Conservation (phyloP, 2,113 vertebrate genomes). For the Entomyzon cyanotis region DNA sequence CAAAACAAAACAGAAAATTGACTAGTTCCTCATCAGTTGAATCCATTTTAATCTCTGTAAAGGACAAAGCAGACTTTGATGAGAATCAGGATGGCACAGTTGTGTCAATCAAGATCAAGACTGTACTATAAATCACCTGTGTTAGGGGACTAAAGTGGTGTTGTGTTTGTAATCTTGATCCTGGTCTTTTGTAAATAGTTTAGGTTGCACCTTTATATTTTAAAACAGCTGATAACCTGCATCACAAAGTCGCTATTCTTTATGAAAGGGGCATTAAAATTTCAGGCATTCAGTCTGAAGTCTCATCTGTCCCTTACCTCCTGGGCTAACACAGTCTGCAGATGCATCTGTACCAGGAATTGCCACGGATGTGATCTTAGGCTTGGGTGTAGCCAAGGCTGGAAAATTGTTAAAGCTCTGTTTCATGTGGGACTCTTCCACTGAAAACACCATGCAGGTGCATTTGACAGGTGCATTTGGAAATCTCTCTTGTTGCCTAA, state of each 20-base stretch:
- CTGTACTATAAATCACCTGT: background rate
- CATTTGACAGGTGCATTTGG: background rate
- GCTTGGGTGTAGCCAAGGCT: background rate
- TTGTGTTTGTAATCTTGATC: rapidly evolving
- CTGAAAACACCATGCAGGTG: background rate
- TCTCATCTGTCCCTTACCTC: background rate
- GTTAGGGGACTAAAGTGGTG: too few relatives aligned
- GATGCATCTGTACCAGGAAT: background rate
- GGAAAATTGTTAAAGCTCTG: background rate
- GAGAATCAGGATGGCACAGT: background rate
- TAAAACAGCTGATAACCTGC: background rate
- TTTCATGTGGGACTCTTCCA: background rate
- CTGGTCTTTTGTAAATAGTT: background rate
- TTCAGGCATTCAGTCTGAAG: background rate
- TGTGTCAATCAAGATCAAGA: background rate
- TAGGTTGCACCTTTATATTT: background rate
- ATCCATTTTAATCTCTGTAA: background rate
- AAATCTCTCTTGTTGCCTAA: background rate
- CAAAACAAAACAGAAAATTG: background rate
- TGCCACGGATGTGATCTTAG: background rate
- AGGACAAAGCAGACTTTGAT: background rate
- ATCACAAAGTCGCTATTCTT: background rate
- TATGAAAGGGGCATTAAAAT: background rate
- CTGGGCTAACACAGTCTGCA: background rate
- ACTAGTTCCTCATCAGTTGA: background rate